Conservation (phyloP, 1,140 invertebrate genomes). For the Schlechtendalia chinensis region DNA sequence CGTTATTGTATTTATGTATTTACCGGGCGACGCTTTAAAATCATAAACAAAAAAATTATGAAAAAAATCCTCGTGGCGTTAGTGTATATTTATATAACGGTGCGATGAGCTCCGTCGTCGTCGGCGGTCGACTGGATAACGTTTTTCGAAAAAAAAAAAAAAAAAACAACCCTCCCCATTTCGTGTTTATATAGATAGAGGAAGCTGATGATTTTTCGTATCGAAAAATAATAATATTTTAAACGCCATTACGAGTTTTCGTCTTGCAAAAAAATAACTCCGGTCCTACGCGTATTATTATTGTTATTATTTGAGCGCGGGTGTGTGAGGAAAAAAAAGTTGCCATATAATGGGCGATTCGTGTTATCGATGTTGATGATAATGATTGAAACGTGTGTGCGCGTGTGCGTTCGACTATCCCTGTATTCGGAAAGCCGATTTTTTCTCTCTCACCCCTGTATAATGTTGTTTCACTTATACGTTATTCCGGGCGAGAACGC, state of each 20-base stretch:
- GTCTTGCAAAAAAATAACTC: conserved; percentile 32
- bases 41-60: conserved; percentile 8
- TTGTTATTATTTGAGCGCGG: conserved; percentile 2
- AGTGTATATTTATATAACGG: neutral
- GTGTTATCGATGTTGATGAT: conserved; percentile 49
- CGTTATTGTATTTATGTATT: neutral
- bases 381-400: conserved; percentile 25
- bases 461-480: conserved; percentile 49
- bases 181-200: neutral
- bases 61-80: neutral
- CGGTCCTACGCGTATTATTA: neutral
- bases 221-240: conserved; percentile 32
- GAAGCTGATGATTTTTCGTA: neutral
- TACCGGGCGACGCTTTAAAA: conserved; percentile 19
- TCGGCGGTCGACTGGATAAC: conserved; percentile 21
- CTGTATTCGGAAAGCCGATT: conserved; percentile 26
- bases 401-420: neutral
- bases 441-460: conserved; percentile 19
- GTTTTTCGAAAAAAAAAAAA: conserved; percentile 9
- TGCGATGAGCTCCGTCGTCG: neutral
- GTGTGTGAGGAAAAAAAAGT: conserved; percentile 8
- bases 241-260: conserved; percentile 38
- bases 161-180: too few relatives aligned
- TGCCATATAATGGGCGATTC: conserved; percentile 45
- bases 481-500: conserved; percentile 36